A percentile compares a stretch with the other conserved stretches of the same genome.
These are phyloP conservation scores for Adoxophyes honmai DNA, from an alignment of 1,140 invertebrate genomes.

Conservation along the genomic window DNA sequence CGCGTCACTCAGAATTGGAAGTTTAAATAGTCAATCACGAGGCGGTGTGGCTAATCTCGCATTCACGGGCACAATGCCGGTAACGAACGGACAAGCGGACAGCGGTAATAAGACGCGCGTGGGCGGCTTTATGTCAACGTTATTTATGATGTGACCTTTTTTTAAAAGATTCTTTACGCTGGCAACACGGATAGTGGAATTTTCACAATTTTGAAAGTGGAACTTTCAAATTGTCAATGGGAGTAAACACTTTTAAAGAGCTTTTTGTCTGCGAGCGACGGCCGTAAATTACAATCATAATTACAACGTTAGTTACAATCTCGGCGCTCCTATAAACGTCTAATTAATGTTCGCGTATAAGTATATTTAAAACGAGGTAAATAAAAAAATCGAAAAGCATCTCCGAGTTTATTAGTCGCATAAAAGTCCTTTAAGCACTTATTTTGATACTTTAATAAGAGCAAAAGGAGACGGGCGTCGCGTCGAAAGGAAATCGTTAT, in stretches of 20 bases:
- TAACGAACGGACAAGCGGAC: conserved; percentile 73
- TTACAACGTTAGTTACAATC: neutral
- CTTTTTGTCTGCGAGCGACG: no score
- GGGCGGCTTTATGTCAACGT: conserved; percentile 70
- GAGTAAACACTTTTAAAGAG: neutral
- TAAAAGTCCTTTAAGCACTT: conserved; percentile 49
- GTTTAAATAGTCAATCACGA: conserved; percentile 73
- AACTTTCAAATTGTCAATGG: conserved; percentile 11
- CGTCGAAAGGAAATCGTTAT: conserved; percentile 68
- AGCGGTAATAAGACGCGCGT: conserved; percentile 69
- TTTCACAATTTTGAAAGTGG: conserved; percentile 28
- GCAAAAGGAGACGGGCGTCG: conserved; percentile 49
- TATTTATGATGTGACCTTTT: conserved; percentile 67
- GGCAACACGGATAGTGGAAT: conserved; percentile 34
- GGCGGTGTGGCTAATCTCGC: conserved; percentile 67
- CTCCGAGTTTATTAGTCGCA: conserved; percentile 35
- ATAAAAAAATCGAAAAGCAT: conserved; percentile 1
- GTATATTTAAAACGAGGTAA: neutral
- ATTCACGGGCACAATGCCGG: conserved; percentile 67
- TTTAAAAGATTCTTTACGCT: conserved; percentile 43
- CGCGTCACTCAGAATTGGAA: conserved; percentile 55
- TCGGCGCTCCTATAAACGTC: neutral
- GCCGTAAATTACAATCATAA: neutral
- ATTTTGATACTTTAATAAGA: conserved; percentile 47
- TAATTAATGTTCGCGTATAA: conserved; percentile 15